Evolutionary conservation across 2,888 invertebrate genomes (phyloP), one percentile per base, ranked within the genome.

Genomic region (Tryphoninae sp.): DNA sequence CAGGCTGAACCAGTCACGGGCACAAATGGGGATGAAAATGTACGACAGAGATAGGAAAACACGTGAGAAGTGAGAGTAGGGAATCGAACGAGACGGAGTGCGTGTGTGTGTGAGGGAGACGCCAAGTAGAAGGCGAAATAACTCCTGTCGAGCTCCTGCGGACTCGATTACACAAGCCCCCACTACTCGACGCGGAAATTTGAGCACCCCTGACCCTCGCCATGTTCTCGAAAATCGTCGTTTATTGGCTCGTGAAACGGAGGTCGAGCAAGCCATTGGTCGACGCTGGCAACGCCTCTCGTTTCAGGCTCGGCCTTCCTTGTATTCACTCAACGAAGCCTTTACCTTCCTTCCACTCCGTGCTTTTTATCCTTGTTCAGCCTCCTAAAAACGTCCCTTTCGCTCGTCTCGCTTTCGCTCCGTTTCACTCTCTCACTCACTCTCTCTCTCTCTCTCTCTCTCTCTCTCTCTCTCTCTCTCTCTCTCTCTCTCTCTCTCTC

Each of bases 141-240:
- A 82, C 75, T 79, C 76, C 69, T 65, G 76, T 76, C 67, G 68
- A 53, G 82, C 82, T 82, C 76, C 78, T 75, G 76, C 55, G 71
- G 79, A 79, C 82, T 82, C 82, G 76, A 82, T 82, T 82, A 79
- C 73, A 80, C 80, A 75, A 65, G 69, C 82, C 81, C 80, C 71
- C 73, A 33, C 74, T 49, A 45, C 22, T 22, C 51, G 61, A 62
- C 55, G 26, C 8, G 26, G 51, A 33, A 61, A 76, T 78, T 88
- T 91, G 91, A 91, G 91, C 84, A 89, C 89, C 91, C 79, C 91
- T 90, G 90, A 69, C 51, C 53, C 89, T 90, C 91, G 91, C 91
- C 91, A 91, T 91, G 89, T 90, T 91, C 88, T 84, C 82, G 84
- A 81, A 79, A 81, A 81, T 85, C 72, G 77, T 62, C 6, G 19